These are phyloP conservation scores for Scopus umbretta DNA, from an alignment of 2,113 vertebrate species.

Conservation along the genomic window DNA sequence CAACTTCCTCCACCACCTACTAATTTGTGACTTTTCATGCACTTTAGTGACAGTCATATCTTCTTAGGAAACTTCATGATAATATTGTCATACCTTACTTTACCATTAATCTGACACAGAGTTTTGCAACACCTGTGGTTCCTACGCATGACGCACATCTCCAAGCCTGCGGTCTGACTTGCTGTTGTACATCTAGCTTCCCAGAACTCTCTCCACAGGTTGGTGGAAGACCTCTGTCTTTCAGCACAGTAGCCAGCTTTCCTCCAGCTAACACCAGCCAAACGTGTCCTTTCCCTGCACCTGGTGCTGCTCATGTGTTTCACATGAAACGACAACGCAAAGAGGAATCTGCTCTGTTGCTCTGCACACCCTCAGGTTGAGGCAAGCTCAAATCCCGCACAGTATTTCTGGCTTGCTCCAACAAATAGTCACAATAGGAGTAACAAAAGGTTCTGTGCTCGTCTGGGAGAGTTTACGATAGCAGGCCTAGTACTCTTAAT, in stretches of 20 bases:
- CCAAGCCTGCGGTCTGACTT: background rate
- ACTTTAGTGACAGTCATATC: background rate
- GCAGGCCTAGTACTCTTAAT: background rate
- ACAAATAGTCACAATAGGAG: background rate
- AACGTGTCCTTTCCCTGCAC: accelerated
- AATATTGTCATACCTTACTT: background rate
- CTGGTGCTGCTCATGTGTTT: background rate
- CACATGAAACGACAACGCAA: accelerated
- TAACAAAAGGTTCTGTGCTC: background rate
- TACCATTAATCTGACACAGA: background rate
- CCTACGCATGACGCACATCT: accelerated
- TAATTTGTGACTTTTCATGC: background rate
- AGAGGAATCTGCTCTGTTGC: background rate
- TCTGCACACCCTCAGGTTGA: background rate
- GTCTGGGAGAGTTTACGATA: background rate
- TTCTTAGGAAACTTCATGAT: background rate
- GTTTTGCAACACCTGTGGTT: background rate
- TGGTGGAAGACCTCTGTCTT: background rate
- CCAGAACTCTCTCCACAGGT: background rate
- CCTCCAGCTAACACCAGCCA: background rate
- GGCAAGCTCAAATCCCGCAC: background rate
- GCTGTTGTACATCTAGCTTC: background rate
- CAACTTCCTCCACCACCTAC: background rate
- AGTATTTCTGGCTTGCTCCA: background rate
- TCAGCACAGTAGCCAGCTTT: background rate